These are phyloP conservation scores for Miltochrista miniata DNA, from an alignment of 2,888 invertebrate genomes.

Conservation along the genomic window DNA sequence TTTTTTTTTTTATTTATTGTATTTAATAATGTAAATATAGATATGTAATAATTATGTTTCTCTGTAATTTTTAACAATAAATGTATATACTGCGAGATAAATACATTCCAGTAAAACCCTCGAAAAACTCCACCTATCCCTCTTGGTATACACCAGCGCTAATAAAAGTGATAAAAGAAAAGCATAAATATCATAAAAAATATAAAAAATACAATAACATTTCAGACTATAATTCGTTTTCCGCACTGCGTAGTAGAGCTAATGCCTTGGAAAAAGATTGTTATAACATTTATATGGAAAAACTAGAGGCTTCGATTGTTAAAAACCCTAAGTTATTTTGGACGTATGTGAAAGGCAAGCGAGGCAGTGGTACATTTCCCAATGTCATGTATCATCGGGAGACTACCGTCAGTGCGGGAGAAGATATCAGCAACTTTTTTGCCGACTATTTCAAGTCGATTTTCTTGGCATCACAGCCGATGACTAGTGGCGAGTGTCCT, in stretches of 20 bases:
- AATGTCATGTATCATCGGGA: neutral
- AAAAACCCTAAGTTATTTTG: neutral
- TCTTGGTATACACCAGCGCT: neutral
- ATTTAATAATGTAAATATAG: too few relatives aligned
- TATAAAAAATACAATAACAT: neutral
- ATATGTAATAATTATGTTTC: too few relatives aligned
- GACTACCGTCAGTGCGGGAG: neutral
- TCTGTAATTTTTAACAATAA: too few relatives aligned
- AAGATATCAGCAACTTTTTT: neutral
- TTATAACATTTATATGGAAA: neutral
- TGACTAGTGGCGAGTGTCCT: neutral
- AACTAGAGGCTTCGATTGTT: neutral
- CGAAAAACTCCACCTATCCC: neutral
- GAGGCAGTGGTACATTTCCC: too few relatives aligned
- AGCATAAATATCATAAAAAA: too few relatives aligned
- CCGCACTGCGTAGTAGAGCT: neutral
- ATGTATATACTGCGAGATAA: conserved; percentile 3
- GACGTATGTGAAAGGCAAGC: neutral
- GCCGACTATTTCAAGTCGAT: too few relatives aligned
- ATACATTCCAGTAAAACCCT: neutral
- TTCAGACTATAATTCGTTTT: neutral
- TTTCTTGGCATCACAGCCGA: neutral
- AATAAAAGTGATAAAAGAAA: too few relatives aligned
- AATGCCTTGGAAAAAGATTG: neutral
- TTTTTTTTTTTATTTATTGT: too few relatives aligned